Evolutionary conservation across 1,140 invertebrate species (phyloP).

Genomic region (Drosophila tropicalis): DNA sequence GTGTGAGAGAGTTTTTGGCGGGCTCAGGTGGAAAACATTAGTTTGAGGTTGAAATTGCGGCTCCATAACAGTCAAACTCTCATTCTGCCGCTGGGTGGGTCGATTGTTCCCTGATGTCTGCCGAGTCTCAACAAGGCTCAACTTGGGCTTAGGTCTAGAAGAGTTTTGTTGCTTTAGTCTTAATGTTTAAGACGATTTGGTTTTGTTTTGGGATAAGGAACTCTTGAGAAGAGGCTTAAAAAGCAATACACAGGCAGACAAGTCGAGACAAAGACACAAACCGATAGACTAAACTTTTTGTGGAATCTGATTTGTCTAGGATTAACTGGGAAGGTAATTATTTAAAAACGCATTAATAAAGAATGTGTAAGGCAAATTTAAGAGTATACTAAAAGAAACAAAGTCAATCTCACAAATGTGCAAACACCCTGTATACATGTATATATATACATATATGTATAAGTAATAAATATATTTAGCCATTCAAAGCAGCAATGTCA

Average conservation of each 20-base stretch:
- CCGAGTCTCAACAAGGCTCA: background rate
- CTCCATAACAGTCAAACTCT: background rate
- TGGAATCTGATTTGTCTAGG: slow-evolving; percentile 3
- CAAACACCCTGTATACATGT: no score
- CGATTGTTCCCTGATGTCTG: slow-evolving; percentile 6
- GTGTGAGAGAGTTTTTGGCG: background rate
- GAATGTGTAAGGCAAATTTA: no score
- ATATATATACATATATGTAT: no score
- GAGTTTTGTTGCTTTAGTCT: background rate
- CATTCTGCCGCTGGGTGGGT: background rate
- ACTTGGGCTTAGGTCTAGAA: slow-evolving; percentile 3
- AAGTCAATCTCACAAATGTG: no score
- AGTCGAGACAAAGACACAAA: no score
- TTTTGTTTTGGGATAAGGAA: background rate
- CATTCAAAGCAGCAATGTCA: background rate
- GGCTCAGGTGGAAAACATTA: slow-evolving; percentile 30
- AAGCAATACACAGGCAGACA: slow-evolving; percentile 1
- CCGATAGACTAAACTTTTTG: background rate
- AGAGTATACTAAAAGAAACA: no score
- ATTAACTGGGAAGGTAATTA: slow-evolving; percentile 8
- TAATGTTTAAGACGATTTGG: background rate
- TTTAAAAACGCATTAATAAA: slow-evolving; percentile 10
- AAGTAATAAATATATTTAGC: background rate
- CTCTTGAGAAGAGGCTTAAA: slow-evolving; percentile 2
- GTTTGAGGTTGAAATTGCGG: slow-evolving; percentile 4